Evolutionary conservation across 1,140 invertebrate genomes (phyloP).

Genomic region (Anoplophora glabripennis): DNA sequence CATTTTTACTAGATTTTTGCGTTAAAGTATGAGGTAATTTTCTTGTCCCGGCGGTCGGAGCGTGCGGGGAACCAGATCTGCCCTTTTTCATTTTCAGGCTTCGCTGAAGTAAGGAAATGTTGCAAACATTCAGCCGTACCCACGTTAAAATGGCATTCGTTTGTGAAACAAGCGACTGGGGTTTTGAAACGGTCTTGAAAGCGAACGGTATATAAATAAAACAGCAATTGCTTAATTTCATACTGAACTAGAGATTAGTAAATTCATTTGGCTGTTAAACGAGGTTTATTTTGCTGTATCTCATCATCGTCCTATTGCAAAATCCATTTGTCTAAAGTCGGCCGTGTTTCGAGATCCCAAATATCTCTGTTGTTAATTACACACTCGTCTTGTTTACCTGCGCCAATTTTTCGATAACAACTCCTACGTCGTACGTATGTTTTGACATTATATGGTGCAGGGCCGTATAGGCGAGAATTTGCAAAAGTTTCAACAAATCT

Average conservation of each 20-base stretch:
- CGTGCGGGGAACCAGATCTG: too few relatives aligned
- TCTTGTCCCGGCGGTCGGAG: too few relatives aligned
- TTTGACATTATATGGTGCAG: too few relatives aligned
- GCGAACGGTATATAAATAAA: constrained; percentile 9
- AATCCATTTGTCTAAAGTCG: not conserved
- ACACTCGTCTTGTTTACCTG: too few relatives aligned
- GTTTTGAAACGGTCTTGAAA: constrained; percentile 8
- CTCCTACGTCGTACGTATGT: too few relatives aligned
- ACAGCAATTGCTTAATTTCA: constrained; percentile 15
- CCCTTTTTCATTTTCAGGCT: not conserved
- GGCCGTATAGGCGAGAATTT: too few relatives aligned
- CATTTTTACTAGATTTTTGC: too few relatives aligned
- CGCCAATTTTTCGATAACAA: too few relatives aligned
- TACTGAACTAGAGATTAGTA: constrained; percentile 10
- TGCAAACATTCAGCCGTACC: constrained; percentile 6
- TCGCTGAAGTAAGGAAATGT: constrained; percentile 6
- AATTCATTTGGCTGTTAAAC: constrained; percentile 8
- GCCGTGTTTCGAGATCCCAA: too few relatives aligned
- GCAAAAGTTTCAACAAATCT: too few relatives aligned
- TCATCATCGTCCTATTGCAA: constrained; percentile 10
- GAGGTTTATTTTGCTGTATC: constrained; percentile 4
- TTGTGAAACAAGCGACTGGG: constrained; percentile 1
- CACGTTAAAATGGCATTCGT: constrained; percentile 5
- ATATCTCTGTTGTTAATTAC: too few relatives aligned
- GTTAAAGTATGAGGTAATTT: too few relatives aligned